Evolutionary conservation across 2,113 vertebrate species (phyloP), one percentile per base, ranked within the genome.

Genomic region (Megalops atlanticus): DNA sequence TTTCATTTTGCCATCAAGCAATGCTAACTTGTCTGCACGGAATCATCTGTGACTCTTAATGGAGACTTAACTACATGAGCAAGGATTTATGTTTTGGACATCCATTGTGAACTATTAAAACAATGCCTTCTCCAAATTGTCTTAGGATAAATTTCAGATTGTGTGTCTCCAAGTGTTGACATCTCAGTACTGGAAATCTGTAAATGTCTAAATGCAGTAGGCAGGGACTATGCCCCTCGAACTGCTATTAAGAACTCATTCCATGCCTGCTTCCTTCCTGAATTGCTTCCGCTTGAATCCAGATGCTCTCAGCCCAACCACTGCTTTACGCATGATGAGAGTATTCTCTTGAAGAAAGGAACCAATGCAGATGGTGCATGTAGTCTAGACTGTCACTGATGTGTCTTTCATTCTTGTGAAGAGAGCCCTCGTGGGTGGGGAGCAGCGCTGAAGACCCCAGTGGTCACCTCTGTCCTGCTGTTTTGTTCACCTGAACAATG

Each of bases 401-500:
- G 58, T 10, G 58, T 10, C 58, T 5, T n/a, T 5, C n/a, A 15
- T 31, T 64, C 58, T 27, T 10, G 4, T 11, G 58, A n/a, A 31
- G 49, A 64, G 8, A 64, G 58, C n/a, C 58, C 58, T 64, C 11
- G 58, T n/a, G 10, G n/a, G 31, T 10, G 8, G 58, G 31, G 38
- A 15, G 54, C 36, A 4, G 49, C 35, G 16, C 24, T 64, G 54
- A 40, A 41, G 38, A 68, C 36, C 58, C 52, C 5, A 10, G n/a
- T 39, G 38, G 47, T 68, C 54, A 31, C 58, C 58, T 64, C 58
- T 31, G 58, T 31, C 58, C n/a, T 15, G 58, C 27, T 8, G 27
- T 72, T 79, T 74, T 79, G 78, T 79, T 52, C 43, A 16, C 45
- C n/a, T 73, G 79, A 64, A 64, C 58, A 64, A 64, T 64, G 58